phyloP scores from a whole-genome alignment of 2,888 invertebrate genomes.

The Phytoseiulus persimilis region DNA sequence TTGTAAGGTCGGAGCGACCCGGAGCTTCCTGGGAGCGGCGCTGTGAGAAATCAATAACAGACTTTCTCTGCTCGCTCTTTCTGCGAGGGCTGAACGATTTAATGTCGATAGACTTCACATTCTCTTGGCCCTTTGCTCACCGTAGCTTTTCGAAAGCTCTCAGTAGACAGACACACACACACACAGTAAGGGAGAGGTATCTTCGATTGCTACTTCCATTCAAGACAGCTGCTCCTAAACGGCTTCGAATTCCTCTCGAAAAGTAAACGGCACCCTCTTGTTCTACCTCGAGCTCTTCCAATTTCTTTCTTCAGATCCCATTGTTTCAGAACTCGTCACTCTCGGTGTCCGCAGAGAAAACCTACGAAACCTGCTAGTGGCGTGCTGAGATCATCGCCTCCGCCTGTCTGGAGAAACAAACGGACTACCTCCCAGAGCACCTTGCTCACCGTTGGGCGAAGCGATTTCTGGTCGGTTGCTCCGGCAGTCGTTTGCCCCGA shows the following conservation, averaged over 20 bases:
- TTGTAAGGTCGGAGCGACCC: not conserved
- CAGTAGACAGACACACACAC: not conserved
- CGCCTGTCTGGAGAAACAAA: too few relatives aligned
- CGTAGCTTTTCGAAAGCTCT: not conserved
- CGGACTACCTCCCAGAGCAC: too few relatives aligned
- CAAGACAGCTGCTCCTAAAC: conserved; percentile 5
- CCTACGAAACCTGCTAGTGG: too few relatives aligned
- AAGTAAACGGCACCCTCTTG: not conserved
- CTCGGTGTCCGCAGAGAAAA: too few relatives aligned
- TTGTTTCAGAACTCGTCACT: too few relatives aligned
- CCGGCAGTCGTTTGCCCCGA: too few relatives aligned
- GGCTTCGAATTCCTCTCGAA: not conserved
- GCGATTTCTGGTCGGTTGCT: too few relatives aligned
- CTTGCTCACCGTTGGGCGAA: too few relatives aligned
- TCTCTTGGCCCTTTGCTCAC: not conserved
- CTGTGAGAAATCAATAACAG: not conserved
- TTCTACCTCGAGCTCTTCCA: not conserved
- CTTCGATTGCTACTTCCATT: not conserved
- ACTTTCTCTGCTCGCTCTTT: not conserved
- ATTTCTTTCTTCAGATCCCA: too few relatives aligned
- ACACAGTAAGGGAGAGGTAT: not conserved
- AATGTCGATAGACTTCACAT: not conserved
- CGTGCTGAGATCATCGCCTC: too few relatives aligned
- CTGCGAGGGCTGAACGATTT: not conserved
- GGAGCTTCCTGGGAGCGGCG: not conserved